phyloP scores from a whole-genome alignment of 2,797 vertebrate species.

The Rachycentron canadum region DNA sequence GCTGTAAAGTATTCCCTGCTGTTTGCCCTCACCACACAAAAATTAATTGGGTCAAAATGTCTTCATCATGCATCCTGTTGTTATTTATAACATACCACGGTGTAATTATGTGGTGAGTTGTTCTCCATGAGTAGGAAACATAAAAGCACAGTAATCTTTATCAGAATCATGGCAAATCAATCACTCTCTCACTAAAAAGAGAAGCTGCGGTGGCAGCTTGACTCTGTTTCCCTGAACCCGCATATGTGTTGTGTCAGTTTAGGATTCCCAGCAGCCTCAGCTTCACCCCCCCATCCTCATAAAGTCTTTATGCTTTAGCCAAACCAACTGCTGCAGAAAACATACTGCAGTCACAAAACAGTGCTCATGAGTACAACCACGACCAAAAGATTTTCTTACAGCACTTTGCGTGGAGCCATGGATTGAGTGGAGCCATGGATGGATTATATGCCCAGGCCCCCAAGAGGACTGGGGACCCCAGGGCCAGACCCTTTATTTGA shows the following conservation, averaged over 20 bases:
- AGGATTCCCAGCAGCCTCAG: slow-evolving; percentile 59
- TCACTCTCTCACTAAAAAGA: slow-evolving; percentile 30
- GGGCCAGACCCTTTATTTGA: not conserved
- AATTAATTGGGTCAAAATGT: slow-evolving; percentile 55
- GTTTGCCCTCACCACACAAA: slow-evolving; percentile 57
- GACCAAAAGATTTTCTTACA: not conserved
- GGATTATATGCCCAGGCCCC: not conserved
- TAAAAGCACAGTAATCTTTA: slow-evolving; percentile 52
- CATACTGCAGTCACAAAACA: slow-evolving; percentile 10
- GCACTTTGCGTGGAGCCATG: not conserved
- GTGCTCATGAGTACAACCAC: not conserved
- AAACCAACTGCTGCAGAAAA: slow-evolving; percentile 39
- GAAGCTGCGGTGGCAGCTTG: slow-evolving; percentile 31
- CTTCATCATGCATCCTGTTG: slow-evolving; percentile 75
- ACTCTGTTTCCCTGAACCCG: slow-evolving; percentile 38
- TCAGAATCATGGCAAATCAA: slow-evolving; percentile 44
- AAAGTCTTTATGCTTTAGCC: slow-evolving; percentile 43
- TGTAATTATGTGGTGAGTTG: slow-evolving; percentile 70
- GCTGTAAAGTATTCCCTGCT: slow-evolving; percentile 62
- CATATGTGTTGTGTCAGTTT: slow-evolving; percentile 29
- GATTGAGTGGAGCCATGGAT: not conserved
- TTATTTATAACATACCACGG: slow-evolving; percentile 59
- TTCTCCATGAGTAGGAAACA: slow-evolving; percentile 43
- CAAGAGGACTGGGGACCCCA: not conserved
- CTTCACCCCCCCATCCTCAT: slow-evolving; percentile 36